Conservation (phyloP, 2,888 invertebrate species). For the Sminthurides aquaticus region DNA sequence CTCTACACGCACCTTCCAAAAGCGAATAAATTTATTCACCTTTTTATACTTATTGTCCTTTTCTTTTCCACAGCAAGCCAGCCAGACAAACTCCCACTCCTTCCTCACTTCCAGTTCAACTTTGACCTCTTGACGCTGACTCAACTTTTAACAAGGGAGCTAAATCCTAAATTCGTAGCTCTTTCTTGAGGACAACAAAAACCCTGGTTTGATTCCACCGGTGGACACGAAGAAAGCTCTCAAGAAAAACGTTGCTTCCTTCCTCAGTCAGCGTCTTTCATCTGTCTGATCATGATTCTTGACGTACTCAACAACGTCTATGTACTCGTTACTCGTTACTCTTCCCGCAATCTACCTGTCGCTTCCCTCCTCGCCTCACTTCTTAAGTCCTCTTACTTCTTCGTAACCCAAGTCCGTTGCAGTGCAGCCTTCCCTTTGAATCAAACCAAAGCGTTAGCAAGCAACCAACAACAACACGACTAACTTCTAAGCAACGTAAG, state of each 20-base stretch:
- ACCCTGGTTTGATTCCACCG: background rate
- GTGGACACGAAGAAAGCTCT: background rate
- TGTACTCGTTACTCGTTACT: background rate
- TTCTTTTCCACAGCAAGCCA: background rate
- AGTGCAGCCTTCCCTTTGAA: background rate
- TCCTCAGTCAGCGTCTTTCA: constrained; percentile 1
- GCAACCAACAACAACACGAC: no score
- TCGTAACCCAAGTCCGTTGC: background rate
- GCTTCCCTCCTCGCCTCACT: background rate
- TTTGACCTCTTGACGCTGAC: background rate
- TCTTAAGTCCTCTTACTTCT: background rate
- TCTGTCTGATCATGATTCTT: constrained; percentile 2
- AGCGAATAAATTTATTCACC: constrained; percentile 8
- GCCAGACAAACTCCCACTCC: no score
- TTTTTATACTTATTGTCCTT: background rate
- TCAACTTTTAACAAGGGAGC: background rate
- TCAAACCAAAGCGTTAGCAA: background rate
- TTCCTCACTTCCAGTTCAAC: background rate
- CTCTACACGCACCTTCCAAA: background rate
- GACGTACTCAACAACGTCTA: background rate
- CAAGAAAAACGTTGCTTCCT: background rate
- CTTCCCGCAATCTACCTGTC: constrained; percentile 2
- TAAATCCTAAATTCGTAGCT: background rate
- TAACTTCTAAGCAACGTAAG: no score
- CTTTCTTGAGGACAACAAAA: background rate